A percentile compares a stretch with the other conserved stretches of the same genome.
phyloP scores from a whole-genome alignment of 1,140 invertebrate species.

The Papilio machaon region DNA sequence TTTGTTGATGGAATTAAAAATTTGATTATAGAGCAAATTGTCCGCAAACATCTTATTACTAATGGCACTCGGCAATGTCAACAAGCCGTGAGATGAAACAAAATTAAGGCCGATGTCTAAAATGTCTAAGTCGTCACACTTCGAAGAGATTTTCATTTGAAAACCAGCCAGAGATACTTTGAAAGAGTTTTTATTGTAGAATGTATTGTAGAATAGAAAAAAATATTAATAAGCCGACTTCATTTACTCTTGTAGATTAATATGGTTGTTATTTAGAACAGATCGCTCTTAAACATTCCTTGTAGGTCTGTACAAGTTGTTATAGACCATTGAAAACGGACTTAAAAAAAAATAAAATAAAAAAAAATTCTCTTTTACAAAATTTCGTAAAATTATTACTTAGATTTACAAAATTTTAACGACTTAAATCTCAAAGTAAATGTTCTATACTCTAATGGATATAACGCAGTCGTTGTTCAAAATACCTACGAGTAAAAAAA shows the following conservation, averaged over 20 bases:
- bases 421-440: not conserved
- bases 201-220: not conserved
- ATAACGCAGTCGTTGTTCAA: not conserved
- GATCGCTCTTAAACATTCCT: too few species aligned
- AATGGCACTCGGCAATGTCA: constrained; percentile 52
- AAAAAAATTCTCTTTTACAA: too few species aligned
- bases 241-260: too few species aligned
- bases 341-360: too few species aligned
- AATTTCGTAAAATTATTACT: too few species aligned
- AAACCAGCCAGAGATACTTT: not conserved
- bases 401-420: too few species aligned
- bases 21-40: constrained; percentile 61
- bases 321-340: too few species aligned
- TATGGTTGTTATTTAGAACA: too few species aligned
- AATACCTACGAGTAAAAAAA: not conserved
- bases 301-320: too few species aligned
- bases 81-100: constrained; percentile 44
- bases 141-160: not conserved
- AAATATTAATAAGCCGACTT: too few species aligned
- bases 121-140: not conserved
- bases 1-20: constrained; percentile 61
- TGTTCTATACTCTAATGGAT: not conserved
- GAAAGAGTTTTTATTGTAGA: not conserved
- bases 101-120: constrained; percentile 41
- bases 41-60: constrained; percentile 52